phyloP scores from a whole-genome alignment of 92 coral and sea anemone genomes.

The Paragorgia papillata region DNA sequence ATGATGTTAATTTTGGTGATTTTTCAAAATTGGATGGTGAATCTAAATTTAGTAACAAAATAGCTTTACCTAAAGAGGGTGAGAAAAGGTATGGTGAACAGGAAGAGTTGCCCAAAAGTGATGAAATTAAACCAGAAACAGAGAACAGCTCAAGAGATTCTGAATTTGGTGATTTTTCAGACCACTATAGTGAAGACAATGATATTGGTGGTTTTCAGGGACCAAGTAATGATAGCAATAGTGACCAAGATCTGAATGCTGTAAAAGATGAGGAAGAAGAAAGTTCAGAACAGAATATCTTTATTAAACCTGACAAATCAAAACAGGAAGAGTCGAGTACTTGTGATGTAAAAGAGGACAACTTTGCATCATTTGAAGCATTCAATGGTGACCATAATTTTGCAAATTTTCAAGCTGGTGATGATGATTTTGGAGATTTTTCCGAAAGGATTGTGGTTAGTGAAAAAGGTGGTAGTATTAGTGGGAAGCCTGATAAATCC shows the following conservation, averaged over 20 bases:
- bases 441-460: neutral
- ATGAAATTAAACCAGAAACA: neutral
- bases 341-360: neutral
- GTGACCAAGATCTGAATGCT: neutral
- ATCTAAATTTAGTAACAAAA: neutral
- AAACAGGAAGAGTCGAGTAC: neutral
- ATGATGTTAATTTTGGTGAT: constrained; percentile 6
- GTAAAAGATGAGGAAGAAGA: neutral
- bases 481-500: constrained; percentile 6
- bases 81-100: neutral
- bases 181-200: neutral
- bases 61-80: neutral
- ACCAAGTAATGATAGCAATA: neutral
- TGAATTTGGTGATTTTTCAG: constrained; percentile 20
- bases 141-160: neutral
- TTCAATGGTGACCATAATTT: constrained; percentile 3
- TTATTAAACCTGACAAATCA: neutral
- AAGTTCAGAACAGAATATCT: neutral
- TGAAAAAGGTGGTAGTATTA: neutral
- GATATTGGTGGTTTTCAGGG: neutral
- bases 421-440: constrained; percentile 33
- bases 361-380: constrained; percentile 20
- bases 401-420: constrained; percentile 11
- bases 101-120: neutral
- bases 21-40: constrained; percentile 1